Conservation (phyloP, 2,797 vertebrate species). For the Luscinia luscinia region DNA sequence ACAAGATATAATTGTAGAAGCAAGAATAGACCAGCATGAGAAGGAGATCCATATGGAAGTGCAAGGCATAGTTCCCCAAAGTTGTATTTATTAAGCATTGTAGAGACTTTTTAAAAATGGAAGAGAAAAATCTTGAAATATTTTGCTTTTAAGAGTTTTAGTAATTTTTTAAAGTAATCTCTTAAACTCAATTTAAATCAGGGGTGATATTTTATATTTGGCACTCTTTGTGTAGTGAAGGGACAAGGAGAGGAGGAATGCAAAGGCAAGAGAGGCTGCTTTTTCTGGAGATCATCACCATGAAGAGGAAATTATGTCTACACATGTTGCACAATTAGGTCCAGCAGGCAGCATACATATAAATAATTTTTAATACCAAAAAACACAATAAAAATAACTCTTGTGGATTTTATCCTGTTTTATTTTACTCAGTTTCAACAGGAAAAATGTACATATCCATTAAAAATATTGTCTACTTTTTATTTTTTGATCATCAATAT, state of each 20-base stretch:
- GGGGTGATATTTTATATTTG: not conserved
- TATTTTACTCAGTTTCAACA: not conserved
- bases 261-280: not conserved
- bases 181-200: not conserved
- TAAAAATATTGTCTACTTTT: conserved; percentile 52
- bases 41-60: not conserved
- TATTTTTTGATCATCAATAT: conserved; percentile 52
- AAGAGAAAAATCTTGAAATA: not conserved
- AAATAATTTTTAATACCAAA: conserved; percentile 12
- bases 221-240: fast-evolving
- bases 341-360: not conserved
- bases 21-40: not conserved
- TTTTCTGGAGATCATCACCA: not conserved
- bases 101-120: not conserved
- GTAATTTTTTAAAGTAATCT: not conserved
- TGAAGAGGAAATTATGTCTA: not conserved
- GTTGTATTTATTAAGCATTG: not conserved
- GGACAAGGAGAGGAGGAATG: not conserved
- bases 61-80: not conserved
- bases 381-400: conserved; percentile 4
- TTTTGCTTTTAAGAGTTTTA: not conserved
- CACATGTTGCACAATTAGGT: not conserved
- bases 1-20: not conserved
- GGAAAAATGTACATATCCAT: conserved; percentile 50
- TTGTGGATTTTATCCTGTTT: not conserved